These are phyloP conservation scores for Rhinoderma darwinii DNA, from an alignment of 2,113 vertebrate species.

Conservation along the genomic window DNA sequence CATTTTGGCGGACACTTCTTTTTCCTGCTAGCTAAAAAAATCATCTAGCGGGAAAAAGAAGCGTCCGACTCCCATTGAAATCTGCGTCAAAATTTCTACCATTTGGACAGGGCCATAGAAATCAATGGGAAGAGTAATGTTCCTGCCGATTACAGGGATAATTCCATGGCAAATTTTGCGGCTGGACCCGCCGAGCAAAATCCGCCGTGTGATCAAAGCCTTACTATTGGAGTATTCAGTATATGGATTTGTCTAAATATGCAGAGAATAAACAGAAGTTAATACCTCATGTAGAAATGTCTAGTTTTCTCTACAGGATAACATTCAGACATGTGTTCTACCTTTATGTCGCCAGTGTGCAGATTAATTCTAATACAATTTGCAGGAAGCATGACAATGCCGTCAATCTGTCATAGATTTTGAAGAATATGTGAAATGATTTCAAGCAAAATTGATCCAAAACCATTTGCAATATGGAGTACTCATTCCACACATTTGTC, in stretches of 20 bases:
- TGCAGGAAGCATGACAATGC: neutral
- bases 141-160: too few relatives aligned
- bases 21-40: too few relatives aligned
- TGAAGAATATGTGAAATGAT: slow-evolving; percentile 1
- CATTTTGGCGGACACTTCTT: too few relatives aligned
- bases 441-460: slow-evolving; percentile 6
- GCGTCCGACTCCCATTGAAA: too few relatives aligned
- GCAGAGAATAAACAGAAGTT: neutral
- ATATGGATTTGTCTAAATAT: neutral
- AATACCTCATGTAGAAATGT: neutral
- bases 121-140: too few relatives aligned
- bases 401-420: neutral
- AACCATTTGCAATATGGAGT: neutral
- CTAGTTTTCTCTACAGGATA: neutral
- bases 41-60: too few relatives aligned
- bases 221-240: too few relatives aligned
- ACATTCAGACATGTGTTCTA: neutral
- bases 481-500: neutral
- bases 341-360: neutral
- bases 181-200: too few relatives aligned
- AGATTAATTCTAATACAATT: neutral
- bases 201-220: too few relatives aligned
- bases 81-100: too few relatives aligned
- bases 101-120: too few relatives aligned
- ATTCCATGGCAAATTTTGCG: too few relatives aligned